Base-by-base conservation (phyloP, 2,797 vertebrate genomes). In the Muscicapa comitata region DNA sequence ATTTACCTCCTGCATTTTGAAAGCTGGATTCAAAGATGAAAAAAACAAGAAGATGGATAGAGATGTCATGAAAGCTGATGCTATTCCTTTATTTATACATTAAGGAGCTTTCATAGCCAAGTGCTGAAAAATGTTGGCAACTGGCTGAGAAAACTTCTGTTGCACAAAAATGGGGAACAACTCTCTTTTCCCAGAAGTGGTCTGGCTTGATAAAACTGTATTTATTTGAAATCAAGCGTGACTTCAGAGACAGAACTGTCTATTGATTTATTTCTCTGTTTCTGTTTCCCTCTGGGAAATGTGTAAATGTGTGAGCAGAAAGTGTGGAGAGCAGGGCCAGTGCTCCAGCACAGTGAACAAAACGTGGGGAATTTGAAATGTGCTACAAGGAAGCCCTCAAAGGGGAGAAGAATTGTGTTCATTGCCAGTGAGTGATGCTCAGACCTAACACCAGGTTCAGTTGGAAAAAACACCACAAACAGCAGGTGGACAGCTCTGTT, bases 241-340 rank as follows among this genome's bases (percentile, higher is more conserved):
- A 90, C 86, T 90, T 93, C 1, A 7, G 58, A 91, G 86, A 71
- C 76, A 86, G 72, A 93, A 58, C 28, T 70, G 17, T 40, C 85
- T 72, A 88, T 91, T 90, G 95, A 95, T 95, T 95, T 72, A 77
- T 72, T 88, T 93, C 73, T 72, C 79, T 88, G 87, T 28, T 89
- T 86, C 54, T 74, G 9, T 47, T 88, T 65, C 61, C 62, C 50
- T 80, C 68, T 45, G 91, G 82, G 40, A 93, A 87, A 83, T 10
- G 24, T 3, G 25, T 4, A 55, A 65, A 31, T 26, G 1, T 71
- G 57, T 40, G 85, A 65, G 75, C 57, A 86, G 65, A 19, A 66
- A 79, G 59, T 17, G 47, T 81, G 82, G 72, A 89, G 58, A 43
- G 50, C 29, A 47, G 75, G 43, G 70, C 61, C 53, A 86, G 61